Percentiles rank a stretch among this genome's conserved stretches.
Evolutionary conservation across 2,797 vertebrate genomes (phyloP).

Genomic region (Onychomys torridus): DNA sequence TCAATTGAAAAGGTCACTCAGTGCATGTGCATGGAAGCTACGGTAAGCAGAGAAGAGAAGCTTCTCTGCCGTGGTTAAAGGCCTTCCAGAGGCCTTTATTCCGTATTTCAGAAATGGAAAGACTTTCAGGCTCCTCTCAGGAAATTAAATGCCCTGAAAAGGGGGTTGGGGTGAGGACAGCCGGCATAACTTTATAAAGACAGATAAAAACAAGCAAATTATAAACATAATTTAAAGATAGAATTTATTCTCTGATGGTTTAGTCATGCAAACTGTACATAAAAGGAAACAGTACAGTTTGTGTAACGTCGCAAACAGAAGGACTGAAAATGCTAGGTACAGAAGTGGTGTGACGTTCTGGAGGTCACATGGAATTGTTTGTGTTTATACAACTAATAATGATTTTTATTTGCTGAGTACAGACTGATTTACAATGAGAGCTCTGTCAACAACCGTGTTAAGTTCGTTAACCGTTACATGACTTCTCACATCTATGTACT

Average conservation of each 20-base stretch:
- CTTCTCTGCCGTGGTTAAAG: not conserved
- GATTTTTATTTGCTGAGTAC: constrained; percentile 87
- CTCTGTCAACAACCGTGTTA: constrained; percentile 88
- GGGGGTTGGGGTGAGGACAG: not conserved
- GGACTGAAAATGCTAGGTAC: constrained; percentile 90
- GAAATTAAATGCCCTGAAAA: not conserved
- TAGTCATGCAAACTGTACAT: constrained; percentile 98
- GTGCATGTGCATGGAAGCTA: not conserved
- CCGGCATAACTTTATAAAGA: constrained; percentile 82
- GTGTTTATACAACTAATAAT: constrained; percentile 88
- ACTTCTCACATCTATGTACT: constrained; percentile 89
- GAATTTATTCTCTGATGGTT: constrained; percentile 98
- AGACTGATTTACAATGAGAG: constrained; percentile 87
- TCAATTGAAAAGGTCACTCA: not conserved
- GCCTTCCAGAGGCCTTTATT: not conserved
- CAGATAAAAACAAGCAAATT: constrained; percentile 89
- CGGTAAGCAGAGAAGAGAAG: not conserved
- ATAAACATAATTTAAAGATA: constrained; percentile 94
- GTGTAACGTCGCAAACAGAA: constrained; percentile 92
- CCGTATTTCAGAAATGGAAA: constrained; percentile 31
- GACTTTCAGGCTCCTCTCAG: constrained; percentile 25
- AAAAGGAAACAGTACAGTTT: constrained; percentile 92
- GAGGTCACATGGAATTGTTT: constrained; percentile 85
- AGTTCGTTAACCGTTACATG: constrained; percentile 88
- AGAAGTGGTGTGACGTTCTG: constrained; percentile 90